A percentile compares a stretch with the other conserved stretches of the same genome.
Conservation (phyloP, 2,888 invertebrate genomes). For the Antitype chi region DNA sequence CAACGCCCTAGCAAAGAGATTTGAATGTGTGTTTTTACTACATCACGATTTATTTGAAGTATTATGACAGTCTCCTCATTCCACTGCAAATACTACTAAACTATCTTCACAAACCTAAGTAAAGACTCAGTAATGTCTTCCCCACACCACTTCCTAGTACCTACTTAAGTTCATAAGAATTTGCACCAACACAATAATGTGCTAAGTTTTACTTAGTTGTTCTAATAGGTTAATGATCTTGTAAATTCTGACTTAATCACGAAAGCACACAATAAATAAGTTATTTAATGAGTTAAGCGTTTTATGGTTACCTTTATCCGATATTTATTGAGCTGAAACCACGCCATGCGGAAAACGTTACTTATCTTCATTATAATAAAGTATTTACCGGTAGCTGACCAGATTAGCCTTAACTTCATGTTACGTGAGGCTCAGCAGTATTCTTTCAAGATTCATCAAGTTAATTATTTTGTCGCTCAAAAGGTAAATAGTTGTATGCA, state of each 20-base stretch:
- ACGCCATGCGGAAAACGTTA: slow-evolving; percentile 40
- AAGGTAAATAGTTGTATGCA: neutral
- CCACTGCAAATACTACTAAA: neutral
- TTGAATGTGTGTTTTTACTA: neutral
- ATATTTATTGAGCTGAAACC: slow-evolving; percentile 44
- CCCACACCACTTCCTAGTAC: neutral
- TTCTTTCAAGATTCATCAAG: neutral
- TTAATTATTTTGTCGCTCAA: neutral
- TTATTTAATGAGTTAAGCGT: slow-evolving; percentile 37
- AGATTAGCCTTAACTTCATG: slow-evolving; percentile 9
- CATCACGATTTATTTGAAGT: neutral
- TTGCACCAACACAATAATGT: slow-evolving; percentile 11
- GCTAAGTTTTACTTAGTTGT: slow-evolving; percentile 41
- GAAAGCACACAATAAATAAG: slow-evolving; percentile 32
- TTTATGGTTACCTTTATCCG: slow-evolving; percentile 38
- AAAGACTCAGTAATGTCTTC: slow-evolving; percentile 33
- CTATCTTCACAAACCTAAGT: neutral
- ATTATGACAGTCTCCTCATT: neutral
- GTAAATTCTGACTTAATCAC: slow-evolving; percentile 42
- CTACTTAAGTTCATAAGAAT: neutral
- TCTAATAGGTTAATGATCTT: slow-evolving; percentile 36
- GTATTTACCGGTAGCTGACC: slow-evolving; percentile 2
- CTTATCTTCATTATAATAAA: neutral
- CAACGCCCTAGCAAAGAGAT: neutral
- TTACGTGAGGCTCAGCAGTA: neutral